These are phyloP conservation scores for Solea senegalensis DNA, from an alignment of 2,113 vertebrate species.

Conservation along the genomic window DNA sequence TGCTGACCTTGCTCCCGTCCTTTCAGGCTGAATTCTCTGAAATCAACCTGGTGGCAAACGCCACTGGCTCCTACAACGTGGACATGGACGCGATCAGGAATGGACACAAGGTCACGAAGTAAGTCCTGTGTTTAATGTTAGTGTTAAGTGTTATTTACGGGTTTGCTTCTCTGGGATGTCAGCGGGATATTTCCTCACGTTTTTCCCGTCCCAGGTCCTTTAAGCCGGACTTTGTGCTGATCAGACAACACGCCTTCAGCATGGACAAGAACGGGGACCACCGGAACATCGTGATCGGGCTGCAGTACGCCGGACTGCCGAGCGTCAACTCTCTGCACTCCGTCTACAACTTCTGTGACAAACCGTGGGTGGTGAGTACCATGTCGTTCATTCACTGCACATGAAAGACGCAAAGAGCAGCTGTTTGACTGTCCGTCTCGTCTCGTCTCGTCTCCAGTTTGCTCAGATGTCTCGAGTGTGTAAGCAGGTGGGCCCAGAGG, in stretches of 20 bases:
- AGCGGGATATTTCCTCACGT: constrained; percentile 36
- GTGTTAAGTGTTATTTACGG: too few species aligned
- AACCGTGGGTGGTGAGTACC: constrained; percentile 91
- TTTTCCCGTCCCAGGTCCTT: constrained; percentile 80
- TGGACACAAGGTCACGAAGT: constrained; percentile 88
- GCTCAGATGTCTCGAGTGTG: constrained; percentile 89
- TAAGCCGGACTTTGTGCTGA: constrained; percentile 91
- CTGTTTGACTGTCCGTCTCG: not conserved
- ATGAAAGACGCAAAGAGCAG: not conserved
- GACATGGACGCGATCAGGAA: constrained; percentile 87
- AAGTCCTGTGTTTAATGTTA: constrained; percentile 40
- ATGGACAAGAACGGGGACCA: constrained; percentile 93
- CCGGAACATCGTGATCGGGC: constrained; percentile 89
- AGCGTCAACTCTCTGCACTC: constrained; percentile 91
- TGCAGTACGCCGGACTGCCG: constrained; percentile 90
- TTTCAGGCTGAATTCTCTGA: constrained; percentile 90
- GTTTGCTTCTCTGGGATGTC: not conserved
- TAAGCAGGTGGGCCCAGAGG: constrained; percentile 88
- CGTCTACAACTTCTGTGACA: constrained; percentile 94
- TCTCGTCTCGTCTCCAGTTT: constrained; percentile 78
- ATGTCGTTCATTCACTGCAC: not conserved
- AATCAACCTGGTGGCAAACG: constrained; percentile 88
- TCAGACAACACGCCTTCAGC: constrained; percentile 91
- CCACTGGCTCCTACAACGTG: constrained; percentile 86
- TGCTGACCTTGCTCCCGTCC: constrained; percentile 14